Evolutionary conservation across 1,140 invertebrate genomes (phyloP).

Genomic region (Schlechtendalia chinensis): DNA sequence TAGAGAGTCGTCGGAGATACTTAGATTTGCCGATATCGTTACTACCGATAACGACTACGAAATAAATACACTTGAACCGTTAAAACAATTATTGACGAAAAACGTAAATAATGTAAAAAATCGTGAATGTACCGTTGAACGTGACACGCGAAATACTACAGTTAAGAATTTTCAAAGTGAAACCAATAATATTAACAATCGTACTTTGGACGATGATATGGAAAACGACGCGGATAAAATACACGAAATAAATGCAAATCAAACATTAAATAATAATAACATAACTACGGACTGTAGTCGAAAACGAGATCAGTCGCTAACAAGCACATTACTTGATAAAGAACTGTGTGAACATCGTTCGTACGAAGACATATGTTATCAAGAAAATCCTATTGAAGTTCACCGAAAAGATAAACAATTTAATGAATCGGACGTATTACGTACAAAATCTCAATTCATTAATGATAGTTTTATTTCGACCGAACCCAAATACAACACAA

Average conservation of each 20-base stretch:
- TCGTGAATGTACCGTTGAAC: background rate
- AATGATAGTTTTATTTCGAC: background rate
- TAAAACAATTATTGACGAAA: background rate
- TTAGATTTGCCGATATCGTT: background rate
- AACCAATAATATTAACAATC: background rate
- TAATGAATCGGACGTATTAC: background rate
- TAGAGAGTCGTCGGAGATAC: slow-evolving; percentile 7
- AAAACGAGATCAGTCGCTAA: background rate
- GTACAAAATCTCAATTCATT: background rate
- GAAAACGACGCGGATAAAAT: background rate
- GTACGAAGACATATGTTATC: background rate
- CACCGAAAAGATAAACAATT: background rate
- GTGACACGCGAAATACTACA: background rate
- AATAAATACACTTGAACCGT: no score
- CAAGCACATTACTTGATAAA: background rate
- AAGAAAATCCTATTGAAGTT: background rate
- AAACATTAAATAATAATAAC: background rate
- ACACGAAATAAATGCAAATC: background rate
- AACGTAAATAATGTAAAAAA: background rate
- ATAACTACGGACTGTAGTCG: background rate
- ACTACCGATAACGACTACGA: background rate
- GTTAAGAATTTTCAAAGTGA: background rate
- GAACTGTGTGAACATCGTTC: background rate
- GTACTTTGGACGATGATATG: background rate
- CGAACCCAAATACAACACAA: no score